Evolutionary conservation across 1,140 invertebrate genomes (phyloP), one percentile per base, ranked within the genome.

Genomic region (Lycorma delicatula): DNA sequence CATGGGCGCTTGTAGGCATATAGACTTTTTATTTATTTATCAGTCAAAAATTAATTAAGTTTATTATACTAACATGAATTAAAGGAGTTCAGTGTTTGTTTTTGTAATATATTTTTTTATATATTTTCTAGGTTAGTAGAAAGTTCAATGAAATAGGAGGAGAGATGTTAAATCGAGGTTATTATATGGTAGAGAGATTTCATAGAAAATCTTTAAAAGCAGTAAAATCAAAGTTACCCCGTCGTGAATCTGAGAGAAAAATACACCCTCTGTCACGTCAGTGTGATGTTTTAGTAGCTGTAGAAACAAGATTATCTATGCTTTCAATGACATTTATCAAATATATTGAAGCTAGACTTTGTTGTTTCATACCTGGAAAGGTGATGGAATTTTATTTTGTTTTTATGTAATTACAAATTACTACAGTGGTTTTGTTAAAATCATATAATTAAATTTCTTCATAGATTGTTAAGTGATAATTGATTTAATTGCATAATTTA

Each of bases 291-390:
- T 74, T 96, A 16, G 89, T 87, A 22, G 91, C 89, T 0, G 84
- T 96, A 46, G 92, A 95, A 73, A 95, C 92, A 0, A 75, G 93
- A 22, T 81, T 96, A 22, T 93, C 90, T 0, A 88, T 95, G 81
- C 76, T 95, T 3, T 86, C 85, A 6, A 95, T 95, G 91, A 94
- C 92, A 1, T 96, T 90, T 68, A 83, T 82, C 29, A 93, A 92
- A 73, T 92, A 87, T 65, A 85, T 93, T 13, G 87, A 91, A 58
- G 74, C 79, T 52, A 81, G 84, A 55, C 69, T 91, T 4, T 93
- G 91, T 67, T 95, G 91, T 68, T 97, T 97, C 67, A 93, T 95
- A 67, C 92, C 93, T 13, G 93, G 93, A 58, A 92, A 91, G 77
- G 89, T 87, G 70, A 72, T n/a, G n/a, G n/a, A n/a, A n/a, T n/a